Conservation (phyloP, 2,113 vertebrate genomes). For the Zonotrichia leucophrys region DNA sequence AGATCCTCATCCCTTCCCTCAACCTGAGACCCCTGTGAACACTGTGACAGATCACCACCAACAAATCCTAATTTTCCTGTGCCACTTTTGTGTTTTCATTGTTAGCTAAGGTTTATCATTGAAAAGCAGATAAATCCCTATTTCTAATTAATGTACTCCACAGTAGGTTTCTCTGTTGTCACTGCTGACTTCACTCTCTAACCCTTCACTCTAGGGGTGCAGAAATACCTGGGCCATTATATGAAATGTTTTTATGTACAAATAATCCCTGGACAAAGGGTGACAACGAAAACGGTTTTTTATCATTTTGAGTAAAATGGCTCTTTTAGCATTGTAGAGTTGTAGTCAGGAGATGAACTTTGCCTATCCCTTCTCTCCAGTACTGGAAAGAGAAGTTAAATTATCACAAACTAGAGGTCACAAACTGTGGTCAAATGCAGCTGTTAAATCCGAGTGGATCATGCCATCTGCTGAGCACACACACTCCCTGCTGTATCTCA, state of each 20-base stretch:
- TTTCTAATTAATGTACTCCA: not conserved
- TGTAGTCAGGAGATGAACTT: not conserved
- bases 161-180: not conserved
- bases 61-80: not conserved
- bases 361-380: not conserved
- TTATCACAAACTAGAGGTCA: not conserved
- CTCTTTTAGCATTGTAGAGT: not conserved
- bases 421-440: not conserved
- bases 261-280: not conserved
- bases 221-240: not conserved
- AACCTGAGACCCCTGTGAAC: too few relatives aligned
- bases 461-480: not conserved
- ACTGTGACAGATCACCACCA: not conserved
- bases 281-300: not conserved
- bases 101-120: not conserved
- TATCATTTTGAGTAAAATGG: not conserved
- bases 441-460: not conserved
- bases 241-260: not conserved
- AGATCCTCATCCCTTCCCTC: too few relatives aligned
- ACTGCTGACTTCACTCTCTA: not conserved
- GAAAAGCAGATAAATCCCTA: not conserved
- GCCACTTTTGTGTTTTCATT: not conserved
- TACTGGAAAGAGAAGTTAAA: not conserved
- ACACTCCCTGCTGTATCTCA: not conserved
- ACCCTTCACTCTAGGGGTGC: not conserved